phyloP scores from a whole-genome alignment of 2,888 invertebrate genomes.

The Apomyelois bistriatella region DNA sequence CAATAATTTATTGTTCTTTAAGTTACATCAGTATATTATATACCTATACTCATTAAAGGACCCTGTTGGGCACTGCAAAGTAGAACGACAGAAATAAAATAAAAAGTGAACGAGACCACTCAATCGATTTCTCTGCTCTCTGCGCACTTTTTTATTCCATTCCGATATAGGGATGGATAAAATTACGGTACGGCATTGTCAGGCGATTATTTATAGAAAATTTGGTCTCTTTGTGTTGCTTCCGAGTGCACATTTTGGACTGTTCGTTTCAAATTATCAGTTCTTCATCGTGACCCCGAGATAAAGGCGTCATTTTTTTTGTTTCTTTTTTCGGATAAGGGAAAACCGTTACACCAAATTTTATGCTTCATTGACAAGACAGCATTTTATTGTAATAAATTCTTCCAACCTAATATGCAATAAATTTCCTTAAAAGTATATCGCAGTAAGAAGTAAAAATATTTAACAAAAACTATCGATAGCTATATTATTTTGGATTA shows the following conservation, averaged over 20 bases:
- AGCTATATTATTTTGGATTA: no score
- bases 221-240: constrained; percentile 71
- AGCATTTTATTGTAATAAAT: neutral
- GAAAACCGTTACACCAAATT: constrained; percentile 43
- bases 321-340: constrained; percentile 33
- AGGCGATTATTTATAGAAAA: constrained; percentile 78
- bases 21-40: no score
- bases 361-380: constrained; percentile 11
- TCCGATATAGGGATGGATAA: constrained; percentile 74
- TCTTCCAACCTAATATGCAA: no score
- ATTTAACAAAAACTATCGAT: no score
- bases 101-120: constrained; percentile 34
- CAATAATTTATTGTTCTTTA: no score
- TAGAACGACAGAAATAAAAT: constrained; percentile 11
- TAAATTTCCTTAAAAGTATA: no score
- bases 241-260: constrained; percentile 52
- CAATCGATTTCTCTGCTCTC: constrained; percentile 43
- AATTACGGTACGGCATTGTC: constrained; percentile 71
- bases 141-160: constrained; percentile 64
- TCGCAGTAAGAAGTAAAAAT: no score
- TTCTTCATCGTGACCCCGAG: constrained; percentile 46
- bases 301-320: constrained; percentile 43
- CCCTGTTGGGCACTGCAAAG: no score
- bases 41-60: no score
- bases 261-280: constrained; percentile 51